phyloP scores from a whole-genome alignment of 2,888 invertebrate genomes.

The Callyntrura sp. region DNA sequence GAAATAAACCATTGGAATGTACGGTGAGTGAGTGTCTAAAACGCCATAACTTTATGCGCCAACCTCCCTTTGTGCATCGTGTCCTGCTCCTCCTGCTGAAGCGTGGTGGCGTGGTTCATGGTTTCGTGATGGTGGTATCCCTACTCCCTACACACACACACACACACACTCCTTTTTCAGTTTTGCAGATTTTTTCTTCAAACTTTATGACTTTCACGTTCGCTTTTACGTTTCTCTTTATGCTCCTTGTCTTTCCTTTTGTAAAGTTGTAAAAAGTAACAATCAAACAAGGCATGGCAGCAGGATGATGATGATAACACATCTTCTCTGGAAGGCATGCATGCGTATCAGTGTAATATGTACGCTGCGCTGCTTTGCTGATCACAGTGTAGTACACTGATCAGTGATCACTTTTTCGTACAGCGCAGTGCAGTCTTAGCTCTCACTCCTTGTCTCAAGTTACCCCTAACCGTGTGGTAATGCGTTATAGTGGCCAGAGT shows the following conservation, averaged over 20 bases:
- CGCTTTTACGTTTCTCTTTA: background rate
- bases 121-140: background rate
- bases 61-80: background rate
- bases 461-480: too few relatives aligned
- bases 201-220: too few relatives aligned
- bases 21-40: background rate
- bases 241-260: background rate
- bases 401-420: too few relatives aligned
- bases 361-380: too few relatives aligned
- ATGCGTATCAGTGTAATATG: too few relatives aligned
- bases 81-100: background rate
- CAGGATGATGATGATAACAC: background rate
- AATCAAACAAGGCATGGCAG: background rate
- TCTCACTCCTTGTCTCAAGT: too few relatives aligned
- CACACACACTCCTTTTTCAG: background rate
- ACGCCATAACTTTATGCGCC: background rate
- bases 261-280: background rate
- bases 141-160: background rate
- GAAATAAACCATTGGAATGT: background rate
- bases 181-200: background rate
- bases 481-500: too few relatives aligned
- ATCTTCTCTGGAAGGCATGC: background rate
- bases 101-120: constrained; percentile 28
- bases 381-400: too few relatives aligned
- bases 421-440: too few relatives aligned